A percentile compares a stretch with the other conserved stretches of the same genome.
Conservation (phyloP, 2,797 vertebrate genomes). For the Fundulus diaphanus region DNA sequence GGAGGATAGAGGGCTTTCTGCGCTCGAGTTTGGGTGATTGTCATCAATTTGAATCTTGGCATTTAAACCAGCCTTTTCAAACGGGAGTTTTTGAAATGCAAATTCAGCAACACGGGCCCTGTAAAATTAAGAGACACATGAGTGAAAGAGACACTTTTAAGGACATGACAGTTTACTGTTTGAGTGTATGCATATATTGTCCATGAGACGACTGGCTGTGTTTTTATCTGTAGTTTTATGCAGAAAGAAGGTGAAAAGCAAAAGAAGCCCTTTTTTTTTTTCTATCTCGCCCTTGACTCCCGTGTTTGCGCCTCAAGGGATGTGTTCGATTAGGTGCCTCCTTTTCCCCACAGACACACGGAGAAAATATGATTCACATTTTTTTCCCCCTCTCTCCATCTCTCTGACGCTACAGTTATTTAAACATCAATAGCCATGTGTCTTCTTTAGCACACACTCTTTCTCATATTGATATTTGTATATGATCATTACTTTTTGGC, state of each 20-base stretch:
- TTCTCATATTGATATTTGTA: constrained; percentile 87
- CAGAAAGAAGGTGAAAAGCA: constrained; percentile 38
- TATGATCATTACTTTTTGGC: constrained; percentile 85
- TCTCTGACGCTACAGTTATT: constrained; percentile 83
- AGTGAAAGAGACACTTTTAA: constrained; percentile 71
- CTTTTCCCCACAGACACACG: constrained; percentile 41
- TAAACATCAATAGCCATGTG: constrained; percentile 86
- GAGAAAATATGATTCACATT: constrained; percentile 76
- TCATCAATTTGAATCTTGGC: constrained; percentile 85
- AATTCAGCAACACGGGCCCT: constrained; percentile 79
- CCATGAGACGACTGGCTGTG: constrained; percentile 54
- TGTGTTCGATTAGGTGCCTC: constrained; percentile 73
- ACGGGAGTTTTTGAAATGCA: constrained; percentile 86
- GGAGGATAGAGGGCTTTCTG: constrained; percentile 49
- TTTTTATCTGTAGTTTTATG: constrained; percentile 77
- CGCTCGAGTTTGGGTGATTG: constrained; percentile 80
- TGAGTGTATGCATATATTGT: constrained; percentile 55
- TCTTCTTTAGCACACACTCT: constrained; percentile 85
- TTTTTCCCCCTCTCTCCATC: constrained; percentile 68
- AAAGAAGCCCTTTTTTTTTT: constrained; percentile 49
- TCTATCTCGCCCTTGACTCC: constrained; percentile 70
- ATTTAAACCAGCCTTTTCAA: constrained; percentile 86
- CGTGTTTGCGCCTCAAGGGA: constrained; percentile 63
- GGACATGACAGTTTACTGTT: constrained; percentile 70
- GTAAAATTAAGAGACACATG: constrained; percentile 78